Percentiles rank a stretch among this genome's conserved stretches.
Conservation (phyloP, 2,888 invertebrate species). For the Melieria omissa region DNA sequence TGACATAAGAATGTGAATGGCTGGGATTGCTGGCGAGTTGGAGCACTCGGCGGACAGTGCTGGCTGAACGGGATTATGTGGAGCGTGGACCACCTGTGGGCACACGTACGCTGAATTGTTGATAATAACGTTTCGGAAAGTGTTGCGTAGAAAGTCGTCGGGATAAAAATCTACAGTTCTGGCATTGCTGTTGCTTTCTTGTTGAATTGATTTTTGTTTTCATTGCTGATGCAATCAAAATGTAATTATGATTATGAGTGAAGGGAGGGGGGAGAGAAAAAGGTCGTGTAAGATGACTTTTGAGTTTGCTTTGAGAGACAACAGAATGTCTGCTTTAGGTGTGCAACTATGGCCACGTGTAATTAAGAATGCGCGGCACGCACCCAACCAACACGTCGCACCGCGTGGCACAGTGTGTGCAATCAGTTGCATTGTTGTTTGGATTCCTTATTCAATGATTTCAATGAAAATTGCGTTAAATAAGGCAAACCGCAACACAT, state of each 20-base stretch:
- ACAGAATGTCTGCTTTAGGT: too few relatives aligned
- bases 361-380: constrained; percentile 6
- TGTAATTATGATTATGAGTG: constrained; percentile 25
- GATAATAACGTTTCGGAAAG: too few relatives aligned
- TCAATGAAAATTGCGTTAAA: constrained; percentile 34
- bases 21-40: too few relatives aligned
- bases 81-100: constrained; percentile 33
- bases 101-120: too few relatives aligned
- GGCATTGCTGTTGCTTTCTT: too few relatives aligned
- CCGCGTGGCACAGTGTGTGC: constrained; percentile 9
- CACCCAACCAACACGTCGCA: constrained; percentile 6
- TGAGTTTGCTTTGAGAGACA: neutral
- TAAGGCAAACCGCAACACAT: constrained; percentile 32
- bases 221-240: constrained; percentile 25
- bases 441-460: constrained; percentile 30
- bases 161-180: too few relatives aligned
- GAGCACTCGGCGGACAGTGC: too few relatives aligned
- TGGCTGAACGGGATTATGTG: neutral
- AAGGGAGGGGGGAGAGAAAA: neutral
- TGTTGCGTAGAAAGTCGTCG: too few relatives aligned
- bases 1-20: constrained; percentile 40
- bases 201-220: too few relatives aligned
- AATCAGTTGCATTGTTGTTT: constrained; percentile 32
- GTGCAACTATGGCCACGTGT: neutral
- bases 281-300: constrained; percentile 5